These are phyloP conservation scores for Clytia hemisphaerica DNA, from an alignment of 30 jellyfish, hydroid and myxozoan species.

Conservation along the genomic window DNA sequence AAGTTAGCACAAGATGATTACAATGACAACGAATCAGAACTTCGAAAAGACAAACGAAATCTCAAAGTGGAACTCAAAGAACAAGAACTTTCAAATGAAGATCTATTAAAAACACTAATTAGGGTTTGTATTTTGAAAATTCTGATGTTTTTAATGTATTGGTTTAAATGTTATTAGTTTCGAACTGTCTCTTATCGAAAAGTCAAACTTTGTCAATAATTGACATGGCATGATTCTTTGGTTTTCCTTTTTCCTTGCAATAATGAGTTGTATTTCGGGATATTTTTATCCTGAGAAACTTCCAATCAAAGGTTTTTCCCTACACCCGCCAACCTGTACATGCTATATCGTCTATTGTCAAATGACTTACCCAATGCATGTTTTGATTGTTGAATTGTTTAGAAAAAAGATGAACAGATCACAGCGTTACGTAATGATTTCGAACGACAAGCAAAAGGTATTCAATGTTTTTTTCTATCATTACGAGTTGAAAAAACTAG, in stretches of 20 bases:
- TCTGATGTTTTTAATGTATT: too few species aligned
- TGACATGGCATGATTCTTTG: background rate
- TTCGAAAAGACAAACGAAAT: slow-evolving; percentile 70
- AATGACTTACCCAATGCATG: background rate
- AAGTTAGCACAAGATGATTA: slow-evolving; percentile 89
- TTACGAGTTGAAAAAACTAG: background rate
- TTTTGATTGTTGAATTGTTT: background rate
- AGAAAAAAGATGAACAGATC: slow-evolving; percentile 90
- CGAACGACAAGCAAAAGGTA: slow-evolving; percentile 93
- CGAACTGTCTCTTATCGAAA: too few species aligned
- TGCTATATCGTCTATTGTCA: too few species aligned
- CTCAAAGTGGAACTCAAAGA: slow-evolving; percentile 87
- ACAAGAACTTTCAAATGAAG: slow-evolving; percentile 93
- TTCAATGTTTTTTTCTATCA: too few species aligned
- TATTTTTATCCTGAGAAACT: too few species aligned
- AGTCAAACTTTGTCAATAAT: background rate
- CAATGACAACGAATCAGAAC: slow-evolving; percentile 57
- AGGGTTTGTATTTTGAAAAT: slow-evolving; percentile 66
- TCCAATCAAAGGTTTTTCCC: too few species aligned
- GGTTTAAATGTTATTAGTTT: too few species aligned
- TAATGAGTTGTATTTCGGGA: background rate
- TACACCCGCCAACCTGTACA: too few species aligned
- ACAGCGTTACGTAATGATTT: slow-evolving; percentile 76
- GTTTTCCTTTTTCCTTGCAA: background rate
- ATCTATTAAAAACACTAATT: slow-evolving; percentile 68